Evolutionary conservation across 2,797 vertebrate genomes (phyloP), one percentile per base, ranked within the genome.

Genomic region (Salmo trutta): DNA sequence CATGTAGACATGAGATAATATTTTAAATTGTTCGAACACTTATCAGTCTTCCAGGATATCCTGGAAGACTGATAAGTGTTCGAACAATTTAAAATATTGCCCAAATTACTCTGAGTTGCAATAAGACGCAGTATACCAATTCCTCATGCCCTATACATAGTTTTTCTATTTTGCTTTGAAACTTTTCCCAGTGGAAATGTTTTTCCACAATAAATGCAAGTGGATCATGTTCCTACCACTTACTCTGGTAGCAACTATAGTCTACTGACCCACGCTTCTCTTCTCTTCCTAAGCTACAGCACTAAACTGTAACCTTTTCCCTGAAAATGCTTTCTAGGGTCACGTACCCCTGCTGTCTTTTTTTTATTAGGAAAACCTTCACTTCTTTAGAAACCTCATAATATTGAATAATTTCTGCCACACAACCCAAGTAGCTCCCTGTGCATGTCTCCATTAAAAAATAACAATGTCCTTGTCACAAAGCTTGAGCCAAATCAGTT

Each of bases 381-480:
- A 47, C 41, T 75, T 6, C 27, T 56, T 4, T 33, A 65, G 5
- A 77, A 80, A 73, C 16, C 77, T 67, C 47, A 64, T 77, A 71
- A 79, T 82, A 80, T 47, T 2, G 0, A 10, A 47, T 47, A 47
- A 47, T 47, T 12, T 47, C 41, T 47, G 41, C 41, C 41, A 47
- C 41, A 12, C 41, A 47, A 74, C 59, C 73, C 29, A 75, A 83
- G 73, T 77, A 79, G 68, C 47, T 10, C 70, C 71, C 81, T 12
- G 41, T 47, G 41, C 41, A 12, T 79, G 75, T 75, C 74, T 64
- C 74, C 10, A 33, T 87, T 84, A 72, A 75, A 41, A 21, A 84
- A 87, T 83, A 90, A 89, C 74, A 31, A 90, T 93, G 92, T 93
- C 83, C 86, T 76, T 81, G 82, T 92, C 87, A 86, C 71, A 83